Evolutionary conservation across 2,113 vertebrate genomes (phyloP), one percentile per base, ranked within the genome.

Genomic region (Myrmophylax atrothorax): DNA sequence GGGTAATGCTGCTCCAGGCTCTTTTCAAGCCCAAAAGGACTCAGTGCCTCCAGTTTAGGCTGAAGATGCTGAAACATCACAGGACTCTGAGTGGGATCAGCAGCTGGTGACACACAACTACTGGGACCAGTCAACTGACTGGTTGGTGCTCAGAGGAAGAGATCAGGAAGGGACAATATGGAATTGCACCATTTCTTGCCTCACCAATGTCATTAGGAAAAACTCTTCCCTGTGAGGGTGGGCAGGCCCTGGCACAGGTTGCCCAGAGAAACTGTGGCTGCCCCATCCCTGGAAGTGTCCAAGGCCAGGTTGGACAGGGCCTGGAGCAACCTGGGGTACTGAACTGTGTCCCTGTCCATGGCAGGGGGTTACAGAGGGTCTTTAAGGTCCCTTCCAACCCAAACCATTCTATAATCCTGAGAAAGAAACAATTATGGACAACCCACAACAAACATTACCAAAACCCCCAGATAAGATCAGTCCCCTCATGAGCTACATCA

Each of bases 271-370:
- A 31, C 70, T 69, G 55, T 18, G 79, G 12, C 20, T 62, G 63
- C 18, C 7, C 20, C 62, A 55, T 26, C 47, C 40, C 47, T 76
- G 62, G 35, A 3, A 59, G 10, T 46, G 29, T 3, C 1, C 63
- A 26, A 28, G 10, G 20, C 7, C 47, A 42, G 35, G 17, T 0
- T 75, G 77, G 55, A 47, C 0, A 0, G 6, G 19, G 24, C 24
- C 47, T n/a, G 35, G 40, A 76, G 29, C 25, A 56, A 0, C 18
- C 12, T 14, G 7, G 62, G 6, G 0, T 1, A 7, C 22, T 16
- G 12, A 14, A 11, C 69, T 1, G 3, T 42, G 20, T 49, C 24
- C n/a, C n/a, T 83, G 53, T 8, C 50, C 9, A 3, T 42, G 55
- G n/a, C n/a, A 40, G 11, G 5, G 18, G 22, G 1, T 14, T 68